Evolutionary conservation across 2,888 invertebrate genomes (phyloP).

Genomic region (Trichopria drosophilae): DNA sequence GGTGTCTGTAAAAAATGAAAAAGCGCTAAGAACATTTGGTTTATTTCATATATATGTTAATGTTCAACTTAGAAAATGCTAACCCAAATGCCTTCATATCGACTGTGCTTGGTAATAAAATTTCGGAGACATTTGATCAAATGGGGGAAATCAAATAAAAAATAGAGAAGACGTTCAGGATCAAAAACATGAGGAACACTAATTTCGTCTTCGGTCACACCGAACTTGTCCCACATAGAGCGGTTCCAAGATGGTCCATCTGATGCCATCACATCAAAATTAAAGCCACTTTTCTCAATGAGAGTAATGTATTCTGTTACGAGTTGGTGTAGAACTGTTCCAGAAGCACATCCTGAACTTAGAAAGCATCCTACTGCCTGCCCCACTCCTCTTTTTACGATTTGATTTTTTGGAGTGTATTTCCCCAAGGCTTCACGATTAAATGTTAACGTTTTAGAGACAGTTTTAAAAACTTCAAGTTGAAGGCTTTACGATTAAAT

Average conservation of each 20-base stretch:
- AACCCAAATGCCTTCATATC: neutral
- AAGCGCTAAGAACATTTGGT: no score
- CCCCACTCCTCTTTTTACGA: no score
- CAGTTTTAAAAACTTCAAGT: no score
- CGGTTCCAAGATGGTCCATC: slow-evolving; percentile 15
- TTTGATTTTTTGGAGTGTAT: no score
- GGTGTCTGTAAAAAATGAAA: slow-evolving; percentile 5
- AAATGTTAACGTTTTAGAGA: no score
- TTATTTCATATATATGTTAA: neutral
- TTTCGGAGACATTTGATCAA: slow-evolving; percentile 10
- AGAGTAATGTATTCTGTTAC: no score
- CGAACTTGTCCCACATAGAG: slow-evolving; percentile 13
- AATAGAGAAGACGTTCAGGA: slow-evolving; percentile 10
- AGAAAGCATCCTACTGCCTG: no score
- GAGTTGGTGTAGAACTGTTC: no score
- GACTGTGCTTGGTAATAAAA: neutral
- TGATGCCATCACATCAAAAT: no score
- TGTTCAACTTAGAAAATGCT: neutral
- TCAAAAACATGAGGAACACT: slow-evolving; percentile 4
- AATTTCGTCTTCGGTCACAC: slow-evolving; percentile 1
- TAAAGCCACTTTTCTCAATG: no score
- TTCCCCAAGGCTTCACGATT: no score
- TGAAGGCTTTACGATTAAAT: neutral
- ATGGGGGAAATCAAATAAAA: slow-evolving; percentile 18
- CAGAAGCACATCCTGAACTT: no score